These are phyloP conservation scores for Sialis fuliginosa DNA, from an alignment of 2,888 invertebrate species.

Conservation along the genomic window DNA sequence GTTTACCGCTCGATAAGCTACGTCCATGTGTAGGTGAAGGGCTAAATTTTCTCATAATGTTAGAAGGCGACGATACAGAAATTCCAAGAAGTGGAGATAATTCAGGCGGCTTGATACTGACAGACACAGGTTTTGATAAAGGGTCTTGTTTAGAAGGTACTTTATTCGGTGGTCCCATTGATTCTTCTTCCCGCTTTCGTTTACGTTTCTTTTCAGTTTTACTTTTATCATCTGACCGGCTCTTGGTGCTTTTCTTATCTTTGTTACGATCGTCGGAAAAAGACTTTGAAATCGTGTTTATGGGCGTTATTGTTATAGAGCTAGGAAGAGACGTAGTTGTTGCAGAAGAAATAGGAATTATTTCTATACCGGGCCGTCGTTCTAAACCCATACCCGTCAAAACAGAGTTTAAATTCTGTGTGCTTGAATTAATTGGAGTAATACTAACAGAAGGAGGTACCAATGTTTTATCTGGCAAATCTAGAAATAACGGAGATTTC, in stretches of 20 bases:
- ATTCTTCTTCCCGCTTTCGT: constrained; percentile 55
- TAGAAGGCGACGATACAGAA: constrained; percentile 46
- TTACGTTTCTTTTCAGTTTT: constrained; percentile 50
- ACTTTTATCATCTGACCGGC: constrained; percentile 24
- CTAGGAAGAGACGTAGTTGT: constrained; percentile 46
- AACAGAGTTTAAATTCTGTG: constrained; percentile 36
- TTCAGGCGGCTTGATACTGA: constrained; percentile 50
- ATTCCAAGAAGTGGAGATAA: constrained; percentile 24
- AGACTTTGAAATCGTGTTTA: constrained; percentile 36
- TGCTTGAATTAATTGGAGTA: constrained; percentile 32
- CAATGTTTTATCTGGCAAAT: constrained; percentile 36
- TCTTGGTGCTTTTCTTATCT: constrained; percentile 28
- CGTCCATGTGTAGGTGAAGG: constrained; percentile 53
- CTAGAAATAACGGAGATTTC: constrained; percentile 28
- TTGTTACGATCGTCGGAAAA: constrained; percentile 21
- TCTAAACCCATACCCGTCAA: constrained; percentile 41
- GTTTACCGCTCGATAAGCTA: constrained; percentile 41
- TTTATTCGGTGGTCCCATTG: constrained; percentile 72
- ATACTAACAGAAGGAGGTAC: constrained; percentile 43
- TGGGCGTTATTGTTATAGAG: constrained; percentile 76
- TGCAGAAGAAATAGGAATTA: constrained; percentile 56
- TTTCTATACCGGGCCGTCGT: constrained; percentile 63
- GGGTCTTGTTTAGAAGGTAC: constrained; percentile 56
- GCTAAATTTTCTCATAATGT: constrained; percentile 44
- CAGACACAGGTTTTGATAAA: constrained; percentile 50